Base-by-base conservation (phyloP, 2,888 invertebrate genomes). In the Volucella zonaria region DNA sequence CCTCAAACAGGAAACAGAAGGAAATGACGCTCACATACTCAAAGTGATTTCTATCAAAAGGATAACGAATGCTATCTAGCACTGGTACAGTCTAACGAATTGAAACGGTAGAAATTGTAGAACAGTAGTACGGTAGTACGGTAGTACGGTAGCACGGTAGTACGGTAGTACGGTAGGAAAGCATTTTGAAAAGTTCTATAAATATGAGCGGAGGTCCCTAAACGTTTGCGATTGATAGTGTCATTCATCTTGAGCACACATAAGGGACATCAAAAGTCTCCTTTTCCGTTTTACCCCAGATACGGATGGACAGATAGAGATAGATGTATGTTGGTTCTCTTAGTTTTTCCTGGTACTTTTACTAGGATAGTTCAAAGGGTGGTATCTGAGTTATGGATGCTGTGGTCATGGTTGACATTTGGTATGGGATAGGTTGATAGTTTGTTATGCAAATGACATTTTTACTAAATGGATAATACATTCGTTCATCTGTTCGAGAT, bases 211-310 rank as follows among this genome's bases (percentile, higher is more conserved):
- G 75, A 31, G 31, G 58, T 80, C 75, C 75, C 80, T 83, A 83
- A 83, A 83, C 66, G 83, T 71, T 83, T 80, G 79, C 83, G 83
- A 83, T 83, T 83, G 83, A 83, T 83, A 83, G 80, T 83, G 83
- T 75, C 83, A 80, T 83, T 83, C 80, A 83, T 83, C 83, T 80
- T 71, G 64, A 79, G 15, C 70, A 83, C 70, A 78, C 82, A 78
- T 74, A 58, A 52, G 78, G 78, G 78, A 78, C 58, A 78, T 78
- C 82, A 70, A 78, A 78, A 58, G 79, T 76, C 58, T 61, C 64
- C 42, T 31, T 11, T n/a, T 40, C 45, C 31, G 14, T 11, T 40
- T 18, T 51, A 38, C 74, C 14, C 38, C 38, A 12, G 43, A 43
- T 23, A 6, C 43, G 12, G 18, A 10, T 10, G 12, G 14, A 31